Conservation (phyloP, 92 coral and sea anemone genomes). For the Chrysogorgia sp. region DNA sequence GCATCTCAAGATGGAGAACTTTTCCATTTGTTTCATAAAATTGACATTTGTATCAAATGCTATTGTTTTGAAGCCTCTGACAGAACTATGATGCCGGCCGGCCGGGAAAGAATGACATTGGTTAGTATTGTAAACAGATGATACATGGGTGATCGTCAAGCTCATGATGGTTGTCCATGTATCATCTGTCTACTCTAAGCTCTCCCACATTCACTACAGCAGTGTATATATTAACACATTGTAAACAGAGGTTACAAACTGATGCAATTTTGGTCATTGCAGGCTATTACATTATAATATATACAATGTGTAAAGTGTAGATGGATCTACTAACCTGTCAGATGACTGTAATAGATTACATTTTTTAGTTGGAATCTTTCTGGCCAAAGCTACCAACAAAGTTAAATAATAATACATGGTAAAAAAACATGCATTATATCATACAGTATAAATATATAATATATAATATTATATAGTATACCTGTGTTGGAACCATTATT, state of each 20-base stretch:
- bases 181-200: too few species aligned
- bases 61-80: slow-evolving; percentile 11
- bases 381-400: background rate
- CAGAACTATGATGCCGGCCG: background rate
- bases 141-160: too few species aligned
- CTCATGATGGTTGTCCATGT: too few species aligned
- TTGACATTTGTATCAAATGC: slow-evolving; percentile 17
- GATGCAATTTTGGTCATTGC: too few species aligned
- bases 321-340: background rate
- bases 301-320: background rate
- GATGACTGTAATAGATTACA: background rate
- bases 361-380: background rate
- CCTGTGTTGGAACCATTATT: background rate
- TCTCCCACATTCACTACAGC: too few species aligned
- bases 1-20: slow-evolving; percentile 33
- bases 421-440: too few species aligned
- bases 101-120: background rate
- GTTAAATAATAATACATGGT: background rate
- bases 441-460: too few species aligned
- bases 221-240: too few species aligned
- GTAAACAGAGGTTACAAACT: too few species aligned
- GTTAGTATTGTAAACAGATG: too few species aligned
- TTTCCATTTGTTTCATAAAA: slow-evolving; percentile 36
- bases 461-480: background rate
- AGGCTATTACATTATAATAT: too few species aligned